Evolutionary conservation across 1,140 invertebrate genomes (phyloP).

Genomic region (Metaphire vulgaris): DNA sequence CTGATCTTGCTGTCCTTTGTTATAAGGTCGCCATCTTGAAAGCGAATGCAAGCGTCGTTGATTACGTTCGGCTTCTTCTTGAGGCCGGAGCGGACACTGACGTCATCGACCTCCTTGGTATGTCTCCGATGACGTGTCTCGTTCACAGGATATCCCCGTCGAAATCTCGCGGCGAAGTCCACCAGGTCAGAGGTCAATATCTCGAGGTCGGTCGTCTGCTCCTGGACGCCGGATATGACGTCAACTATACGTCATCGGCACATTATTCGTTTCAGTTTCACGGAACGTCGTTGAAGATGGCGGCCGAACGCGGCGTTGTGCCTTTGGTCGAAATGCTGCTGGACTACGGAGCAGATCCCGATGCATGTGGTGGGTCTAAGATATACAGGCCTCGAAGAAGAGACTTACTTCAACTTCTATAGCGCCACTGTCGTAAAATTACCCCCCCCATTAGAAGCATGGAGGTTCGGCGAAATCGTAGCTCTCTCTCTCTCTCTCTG

Average conservation of each 20-base stretch:
- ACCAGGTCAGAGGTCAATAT: not conserved
- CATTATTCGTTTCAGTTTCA: constrained; percentile 4
- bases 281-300: constrained; percentile 13
- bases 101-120: not conserved
- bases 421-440: no score
- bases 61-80: not conserved
- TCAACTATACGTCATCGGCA: not conserved
- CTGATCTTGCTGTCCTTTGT: no score
- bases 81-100: not conserved
- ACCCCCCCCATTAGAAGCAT: no score
- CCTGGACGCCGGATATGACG: not conserved
- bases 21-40: not conserved
- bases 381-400: no score
- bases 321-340: constrained; percentile 6
- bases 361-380: not conserved
- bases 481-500: no score
- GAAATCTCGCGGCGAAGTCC: not conserved
- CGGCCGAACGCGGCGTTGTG: not conserved
- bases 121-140: not conserved
- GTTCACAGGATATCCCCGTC: not conserved
- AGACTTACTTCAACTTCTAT: no score
- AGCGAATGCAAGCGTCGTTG: not conserved
- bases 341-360: not conserved
- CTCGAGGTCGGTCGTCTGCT: not conserved
- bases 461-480: no score